Base-by-base conservation (phyloP, 2,797 vertebrate species). In the Karalla daura region DNA sequence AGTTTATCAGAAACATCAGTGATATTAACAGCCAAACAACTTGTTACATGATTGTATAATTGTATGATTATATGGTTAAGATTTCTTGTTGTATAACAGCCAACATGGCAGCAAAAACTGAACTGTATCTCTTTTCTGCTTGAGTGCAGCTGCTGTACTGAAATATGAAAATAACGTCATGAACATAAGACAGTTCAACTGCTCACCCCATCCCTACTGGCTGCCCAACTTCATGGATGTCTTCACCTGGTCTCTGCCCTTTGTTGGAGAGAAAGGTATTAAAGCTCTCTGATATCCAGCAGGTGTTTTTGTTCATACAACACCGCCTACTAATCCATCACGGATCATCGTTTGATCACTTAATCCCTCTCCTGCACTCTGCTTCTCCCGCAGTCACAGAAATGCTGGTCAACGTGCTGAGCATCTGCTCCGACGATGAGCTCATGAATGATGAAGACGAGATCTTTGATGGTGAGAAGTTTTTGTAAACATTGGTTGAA, bases 381-480 rank as follows among this genome's bases (percentile, higher is more conserved):
- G 1, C 61, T 55, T 78, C 20, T 15, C 35, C 63, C 80, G 36
- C 86, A 99, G 98, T 99, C 89, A 99, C 98, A 59, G 98, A 99
- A 88, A 98, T 99, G 98, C 93, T 99, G 93, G 98, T 99, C 70
- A 99, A 99, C 0, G 96, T 99, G 83, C 92, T 99, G 86, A 99
- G 97, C 85, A 99, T 99, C 92, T 99, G 98, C 91, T 99, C 97
- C 7, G 98, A 99, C 46, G 98, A 99, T 81, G 98, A 99, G 74
- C 85, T 99, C 27, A 97, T 97, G 83, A 97, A 97, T 32, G 98
- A 99, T 59, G 98, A 96, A 89, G 98, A 99, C 21, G 97, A 98
- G 73, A 93, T 94, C 65, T 97, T 97, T 90, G 97, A 98, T 85
- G 97, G 98, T 99, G 93, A 95, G 94, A 89, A 1, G 53, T 25